A percentile compares a stretch with the other conserved stretches of the same genome.
phyloP scores from a whole-genome alignment of 2,113 vertebrate species.

The Periophthalmus modestus region DNA sequence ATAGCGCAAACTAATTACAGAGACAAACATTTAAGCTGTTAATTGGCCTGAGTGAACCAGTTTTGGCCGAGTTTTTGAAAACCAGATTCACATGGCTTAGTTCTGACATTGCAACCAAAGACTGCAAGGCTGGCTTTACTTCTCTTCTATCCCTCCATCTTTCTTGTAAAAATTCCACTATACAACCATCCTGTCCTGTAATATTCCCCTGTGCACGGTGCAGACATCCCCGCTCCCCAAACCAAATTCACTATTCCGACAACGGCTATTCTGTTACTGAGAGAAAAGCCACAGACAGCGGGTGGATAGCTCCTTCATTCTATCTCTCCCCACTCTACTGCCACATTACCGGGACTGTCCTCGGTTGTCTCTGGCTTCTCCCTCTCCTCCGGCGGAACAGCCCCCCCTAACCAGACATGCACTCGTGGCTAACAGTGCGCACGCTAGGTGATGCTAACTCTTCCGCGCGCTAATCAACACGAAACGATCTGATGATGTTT shows the following conservation, averaged over 20 bases:
- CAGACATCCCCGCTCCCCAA: slow-evolving; percentile 38
- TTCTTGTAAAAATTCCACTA: slow-evolving; percentile 29
- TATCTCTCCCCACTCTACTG: slow-evolving; percentile 9
- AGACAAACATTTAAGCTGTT: too few relatives aligned
- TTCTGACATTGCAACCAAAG: slow-evolving; percentile 4
- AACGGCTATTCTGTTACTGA: slow-evolving; percentile 43
- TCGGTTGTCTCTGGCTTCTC: slow-evolving; percentile 66
- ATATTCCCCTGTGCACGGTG: slow-evolving; percentile 59
- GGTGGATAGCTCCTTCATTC: slow-evolving; percentile 50
- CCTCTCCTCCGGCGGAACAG: slow-evolving; percentile 54
- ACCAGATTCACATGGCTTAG: too few relatives aligned
- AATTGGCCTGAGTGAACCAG: not conserved
- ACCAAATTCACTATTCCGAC: not conserved
- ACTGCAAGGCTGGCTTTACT: slow-evolving; percentile 27
- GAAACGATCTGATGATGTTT: slow-evolving; percentile 36
- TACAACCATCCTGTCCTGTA: slow-evolving; percentile 61
- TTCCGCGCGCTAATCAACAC: slow-evolving; percentile 34
- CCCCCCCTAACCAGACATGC: slow-evolving; percentile 17
- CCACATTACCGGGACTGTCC: slow-evolving; percentile 60
- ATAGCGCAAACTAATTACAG: too few relatives aligned
- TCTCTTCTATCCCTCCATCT: slow-evolving; percentile 51
- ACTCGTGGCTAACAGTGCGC: slow-evolving; percentile 45
- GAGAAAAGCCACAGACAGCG: slow-evolving; percentile 65
- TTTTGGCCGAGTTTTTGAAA: not conserved
- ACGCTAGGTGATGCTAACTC: slow-evolving; percentile 54